Percentiles rank a stretch among this genome's conserved stretches.
phyloP scores from a whole-genome alignment of 2,797 vertebrate species.

The Rhabdophis nuchalis region DNA sequence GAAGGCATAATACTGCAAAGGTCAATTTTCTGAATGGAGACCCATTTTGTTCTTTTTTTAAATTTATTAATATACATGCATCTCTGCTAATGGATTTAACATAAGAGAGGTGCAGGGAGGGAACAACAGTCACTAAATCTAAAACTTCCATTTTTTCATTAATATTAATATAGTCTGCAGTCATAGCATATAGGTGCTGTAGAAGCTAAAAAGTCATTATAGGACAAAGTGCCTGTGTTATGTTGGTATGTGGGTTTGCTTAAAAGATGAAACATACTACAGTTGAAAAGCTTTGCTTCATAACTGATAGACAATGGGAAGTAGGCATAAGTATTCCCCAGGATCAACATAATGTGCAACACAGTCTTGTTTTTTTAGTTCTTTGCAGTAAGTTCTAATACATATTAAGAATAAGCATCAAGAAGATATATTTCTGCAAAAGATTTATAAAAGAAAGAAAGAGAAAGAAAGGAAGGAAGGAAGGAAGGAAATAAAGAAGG shows the following conservation, averaged over 20 bases:
- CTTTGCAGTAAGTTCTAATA: background rate
- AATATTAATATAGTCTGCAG: slow-evolving; percentile 71
- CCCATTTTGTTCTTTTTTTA: slow-evolving; percentile 62
- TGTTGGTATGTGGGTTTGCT: slow-evolving; percentile 23
- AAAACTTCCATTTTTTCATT: slow-evolving; percentile 66
- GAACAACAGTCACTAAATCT: slow-evolving; percentile 64
- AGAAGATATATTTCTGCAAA: background rate
- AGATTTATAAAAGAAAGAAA: background rate
- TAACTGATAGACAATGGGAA: background rate
- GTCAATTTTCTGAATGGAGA: slow-evolving; percentile 61
- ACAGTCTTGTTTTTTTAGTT: background rate
- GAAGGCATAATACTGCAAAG: slow-evolving; percentile 32
- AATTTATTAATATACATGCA: slow-evolving; percentile 68
- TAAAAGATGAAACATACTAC: slow-evolving; percentile 18
- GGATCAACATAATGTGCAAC: slow-evolving; percentile 4
- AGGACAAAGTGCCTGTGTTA: slow-evolving; percentile 50
- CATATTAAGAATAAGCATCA: background rate
- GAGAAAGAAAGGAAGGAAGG: background rate
- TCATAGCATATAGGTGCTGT: slow-evolving; percentile 33
- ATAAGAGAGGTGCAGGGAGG: slow-evolving; percentile 58
- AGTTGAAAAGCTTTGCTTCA: slow-evolving; percentile 35
- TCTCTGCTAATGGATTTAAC: slow-evolving; percentile 73
- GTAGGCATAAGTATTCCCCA: background rate
- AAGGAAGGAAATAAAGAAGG: no score
- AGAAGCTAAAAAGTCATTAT: slow-evolving; percentile 53